Evolutionary conservation across 1,140 invertebrate genomes (phyloP).

Genomic region (Chelonus insularis): DNA sequence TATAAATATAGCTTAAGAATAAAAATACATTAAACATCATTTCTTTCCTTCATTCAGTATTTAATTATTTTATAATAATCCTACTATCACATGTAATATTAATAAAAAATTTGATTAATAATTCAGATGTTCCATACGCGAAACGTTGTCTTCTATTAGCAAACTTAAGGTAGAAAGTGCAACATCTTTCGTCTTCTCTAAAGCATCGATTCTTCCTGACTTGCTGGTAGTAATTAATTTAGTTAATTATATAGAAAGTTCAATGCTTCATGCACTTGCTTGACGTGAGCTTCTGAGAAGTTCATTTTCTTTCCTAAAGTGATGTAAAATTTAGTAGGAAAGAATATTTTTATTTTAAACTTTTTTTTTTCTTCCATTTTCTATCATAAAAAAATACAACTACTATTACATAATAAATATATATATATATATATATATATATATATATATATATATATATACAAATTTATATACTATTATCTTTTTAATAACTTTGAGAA

Average conservation of each 20-base stretch:
- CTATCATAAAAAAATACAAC: no score
- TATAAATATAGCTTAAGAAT: neutral
- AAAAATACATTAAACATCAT: neutral
- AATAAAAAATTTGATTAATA: constrained; percentile 19
- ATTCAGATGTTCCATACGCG: constrained; percentile 13
- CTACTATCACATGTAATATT: neutral
- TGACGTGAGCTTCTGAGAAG: neutral
- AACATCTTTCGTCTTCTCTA: constrained; percentile 19
- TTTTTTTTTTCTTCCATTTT: no score
- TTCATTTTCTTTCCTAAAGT: constrained; percentile 12
- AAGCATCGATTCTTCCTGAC: constrained; percentile 33
- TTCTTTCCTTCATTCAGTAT: neutral
- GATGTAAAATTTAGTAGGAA: no score
- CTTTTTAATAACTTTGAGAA: no score
- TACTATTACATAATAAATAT: no score
- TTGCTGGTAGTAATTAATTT: constrained; percentile 39
- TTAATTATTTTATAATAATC: neutral
- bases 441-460: no score
- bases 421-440: no score
- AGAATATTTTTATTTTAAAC: no score
- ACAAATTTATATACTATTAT: no score
- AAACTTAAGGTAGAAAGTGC: constrained; percentile 37
- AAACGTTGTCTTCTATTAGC: constrained; percentile 42
- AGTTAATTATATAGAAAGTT: constrained; percentile 43
- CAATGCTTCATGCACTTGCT: constrained; percentile 22